Evolutionary conservation across 2,113 vertebrate genomes (phyloP), one percentile per base, ranked within the genome.

Genomic region (Saccopteryx leptura): DNA sequence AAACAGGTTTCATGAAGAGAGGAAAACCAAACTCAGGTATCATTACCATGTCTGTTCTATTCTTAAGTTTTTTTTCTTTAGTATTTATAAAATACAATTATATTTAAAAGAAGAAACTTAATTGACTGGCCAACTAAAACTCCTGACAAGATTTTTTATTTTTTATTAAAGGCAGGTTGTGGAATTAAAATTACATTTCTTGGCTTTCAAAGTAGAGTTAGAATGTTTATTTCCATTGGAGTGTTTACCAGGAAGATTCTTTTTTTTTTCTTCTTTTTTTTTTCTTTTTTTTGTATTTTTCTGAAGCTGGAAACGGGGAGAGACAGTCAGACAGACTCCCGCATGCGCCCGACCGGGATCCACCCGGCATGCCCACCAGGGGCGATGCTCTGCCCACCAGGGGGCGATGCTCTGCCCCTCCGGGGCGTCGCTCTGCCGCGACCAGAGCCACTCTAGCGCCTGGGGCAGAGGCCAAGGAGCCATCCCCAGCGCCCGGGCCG

Each of bases 1-100:
- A 75, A 99, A 99, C 85, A 99, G 99, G 88, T 99, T 99, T 98
- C 99, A 99, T 15, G 99, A 99, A 69, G 99, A 99, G 65, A 99
- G 99, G 96, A 99, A 99, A 98, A 99, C 98, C 31, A 99, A 99
- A 93, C 99, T 99, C 83, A 99, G 99, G 99, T 99, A 98, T 87
- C 15, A 97, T 72, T 14, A 83, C 72, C 7, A 17, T 90, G 56
- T 78, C 33, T 11, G 50, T 91, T 95, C 33, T 93, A 17, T 71
- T 76, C 46, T 90, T 86, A 11, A 75, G 4, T 52, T 33, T 58
- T 66, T 84, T 66, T 10, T 13, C 48, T 90, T 69, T 72, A 39
- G 39, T 66, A 26, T 95, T 85, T 91, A 54, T 17, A 75, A 87
- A 96, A n/a, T 48, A 60, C 11, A 75, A 0, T 81, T 90, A 58